Base-by-base conservation (phyloP, 2,888 invertebrate genomes). In the Drosophila picticornis region DNA sequence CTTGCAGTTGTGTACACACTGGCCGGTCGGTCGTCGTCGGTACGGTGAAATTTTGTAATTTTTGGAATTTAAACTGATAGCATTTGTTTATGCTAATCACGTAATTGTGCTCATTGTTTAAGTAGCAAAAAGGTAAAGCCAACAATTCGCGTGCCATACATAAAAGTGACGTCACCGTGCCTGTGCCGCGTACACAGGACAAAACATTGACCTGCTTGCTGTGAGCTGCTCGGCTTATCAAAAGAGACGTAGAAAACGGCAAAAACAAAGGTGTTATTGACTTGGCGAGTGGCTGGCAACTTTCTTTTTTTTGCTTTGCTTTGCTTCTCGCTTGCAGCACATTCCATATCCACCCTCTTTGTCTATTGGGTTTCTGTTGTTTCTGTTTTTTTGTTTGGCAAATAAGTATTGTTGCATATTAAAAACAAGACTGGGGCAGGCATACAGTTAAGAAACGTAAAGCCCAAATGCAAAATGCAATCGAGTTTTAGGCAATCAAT, bases 231-330 rank as follows among this genome's bases (percentile, higher is more conserved):
- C 59, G 58, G 67, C 82, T 87, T 87, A 84, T 87, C 84, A 84
- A 84, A 77, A 84, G 77, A 84, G 80, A 71, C 77, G 70, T 71
- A 83, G 83, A 83, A 83, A 83, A 81, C 64, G 84, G 88, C 87
- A 85, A 83, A 83, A 84, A 82, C 84, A 87, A 87, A 86, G 79
- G 84, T 83, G 83, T 81, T 83, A 64, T 83, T 86, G 78, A 86
- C 84, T 83, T 65, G 59, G 80, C 58, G 55, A 72, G 65, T 64
- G 73, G 73, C 66, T 59, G 56, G 67, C 72, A 81, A 87, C 88
- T 84, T 84, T 84, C 84, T 83, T 83, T 84, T 83, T 34, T 13
- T 55, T 36, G 46, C 46, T 46, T 46, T 25, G 46, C 46, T 38
- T 79, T 85, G 71, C 75, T 71, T 72, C 68, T 82, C 59, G 72